Evolutionary conservation across 2,888 invertebrate species (phyloP).

Genomic region (Phyto melanocephala): DNA sequence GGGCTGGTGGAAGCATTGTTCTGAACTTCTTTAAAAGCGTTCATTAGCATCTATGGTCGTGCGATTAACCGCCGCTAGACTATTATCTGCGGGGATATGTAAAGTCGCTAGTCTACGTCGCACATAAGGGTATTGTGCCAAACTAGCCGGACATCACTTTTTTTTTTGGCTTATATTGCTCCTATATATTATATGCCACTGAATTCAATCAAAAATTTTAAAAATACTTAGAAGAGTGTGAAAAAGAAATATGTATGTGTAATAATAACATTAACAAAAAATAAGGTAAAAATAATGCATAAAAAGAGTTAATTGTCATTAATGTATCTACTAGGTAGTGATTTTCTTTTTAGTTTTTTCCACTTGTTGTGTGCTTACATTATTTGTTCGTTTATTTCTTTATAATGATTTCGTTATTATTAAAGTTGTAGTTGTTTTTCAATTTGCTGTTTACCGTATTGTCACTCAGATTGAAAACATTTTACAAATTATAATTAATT

Average conservation of each 20-base stretch:
- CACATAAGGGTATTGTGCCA: too few species aligned
- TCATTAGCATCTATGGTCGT: too few species aligned
- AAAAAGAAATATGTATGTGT: constrained; percentile 21
- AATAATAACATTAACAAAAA: constrained; percentile 11
- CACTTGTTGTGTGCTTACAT: background rate
- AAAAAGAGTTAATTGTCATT: constrained; percentile 39
- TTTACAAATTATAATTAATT: constrained; percentile 51
- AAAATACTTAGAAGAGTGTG: constrained; percentile 17
- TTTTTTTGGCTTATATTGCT: too few species aligned
- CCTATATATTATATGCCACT: too few species aligned
- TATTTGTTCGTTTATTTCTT: background rate
- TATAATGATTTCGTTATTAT: background rate
- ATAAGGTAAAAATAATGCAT: background rate
- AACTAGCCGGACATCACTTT: too few species aligned
- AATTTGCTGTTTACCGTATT: constrained; percentile 30
- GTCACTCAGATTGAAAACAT: constrained; percentile 33
- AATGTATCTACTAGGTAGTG: too few species aligned
- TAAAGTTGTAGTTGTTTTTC: constrained; percentile 11
- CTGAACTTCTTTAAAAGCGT: too few species aligned
- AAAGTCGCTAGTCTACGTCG: too few species aligned
- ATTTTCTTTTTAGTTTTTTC: background rate
- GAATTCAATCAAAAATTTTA: constrained; percentile 37
- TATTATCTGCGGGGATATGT: too few species aligned
- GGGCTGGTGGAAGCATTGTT: too few species aligned
- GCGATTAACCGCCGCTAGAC: too few species aligned